These are phyloP conservation scores for Trinectes maculatus DNA, from an alignment of 2,113 vertebrate genomes.

Conservation along the genomic window DNA sequence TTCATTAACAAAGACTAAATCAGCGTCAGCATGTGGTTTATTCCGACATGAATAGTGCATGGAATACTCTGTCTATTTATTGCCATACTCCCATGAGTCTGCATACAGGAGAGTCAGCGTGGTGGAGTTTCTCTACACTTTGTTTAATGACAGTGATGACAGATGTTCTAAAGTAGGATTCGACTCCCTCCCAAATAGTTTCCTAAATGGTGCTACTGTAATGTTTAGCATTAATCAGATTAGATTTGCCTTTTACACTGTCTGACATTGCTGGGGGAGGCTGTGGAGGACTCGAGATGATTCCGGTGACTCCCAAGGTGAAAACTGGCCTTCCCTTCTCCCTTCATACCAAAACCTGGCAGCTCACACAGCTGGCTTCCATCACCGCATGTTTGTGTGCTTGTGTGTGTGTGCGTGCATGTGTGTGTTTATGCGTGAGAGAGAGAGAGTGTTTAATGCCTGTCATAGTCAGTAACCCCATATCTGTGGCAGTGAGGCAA, in stretches of 20 bases:
- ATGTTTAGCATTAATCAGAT: conserved; percentile 9
- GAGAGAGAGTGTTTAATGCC: conserved; percentile 12
- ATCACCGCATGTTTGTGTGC: conserved; percentile 44
- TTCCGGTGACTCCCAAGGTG: conserved; percentile 24
- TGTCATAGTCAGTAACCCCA: conserved; percentile 52
- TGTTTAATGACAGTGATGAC: conserved; percentile 36
- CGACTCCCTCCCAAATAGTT: background rate
- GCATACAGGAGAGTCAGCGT: conserved; percentile 31
- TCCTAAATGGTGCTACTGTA: conserved; percentile 16
- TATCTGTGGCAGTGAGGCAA: conserved; percentile 44
- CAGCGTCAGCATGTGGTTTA: conserved; percentile 62
- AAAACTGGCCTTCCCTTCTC: conserved; percentile 28
- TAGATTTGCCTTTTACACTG: conserved; percentile 8
- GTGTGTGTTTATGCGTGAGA: background rate
- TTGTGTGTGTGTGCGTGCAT: conserved; percentile 3
- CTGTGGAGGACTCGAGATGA: conserved; percentile 20
- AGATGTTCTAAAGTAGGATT: conserved; percentile 29
- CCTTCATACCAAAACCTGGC: conserved; percentile 23
- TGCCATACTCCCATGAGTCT: conserved; percentile 37
- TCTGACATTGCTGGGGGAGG: conserved; percentile 21
- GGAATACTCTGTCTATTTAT: conserved; percentile 49
- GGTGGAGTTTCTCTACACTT: conserved; percentile 30
- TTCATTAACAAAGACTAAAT: conserved; percentile 74
- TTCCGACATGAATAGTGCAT: conserved; percentile 73
- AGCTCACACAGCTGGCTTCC: conserved; percentile 63